A percentile compares a stretch with the other conserved stretches of the same genome.
Evolutionary conservation across 2,797 vertebrate species (phyloP).

Genomic region (Malacoraja senta): DNA sequence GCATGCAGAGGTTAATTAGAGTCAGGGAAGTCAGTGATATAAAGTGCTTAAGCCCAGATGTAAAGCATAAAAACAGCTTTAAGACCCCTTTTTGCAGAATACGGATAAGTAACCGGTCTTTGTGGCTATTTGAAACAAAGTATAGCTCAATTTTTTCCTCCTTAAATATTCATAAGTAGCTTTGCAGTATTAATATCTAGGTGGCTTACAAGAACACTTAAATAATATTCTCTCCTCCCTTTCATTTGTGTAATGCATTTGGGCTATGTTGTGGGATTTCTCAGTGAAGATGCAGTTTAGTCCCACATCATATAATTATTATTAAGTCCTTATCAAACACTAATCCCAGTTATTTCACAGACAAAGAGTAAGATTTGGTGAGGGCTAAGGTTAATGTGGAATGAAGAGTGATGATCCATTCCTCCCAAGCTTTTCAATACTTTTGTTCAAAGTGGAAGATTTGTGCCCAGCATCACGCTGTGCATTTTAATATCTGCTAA

Average conservation of each 20-base stretch:
- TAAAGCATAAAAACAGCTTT: constrained; percentile 17
- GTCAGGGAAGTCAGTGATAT: constrained; percentile 52
- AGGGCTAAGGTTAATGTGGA: constrained; percentile 44
- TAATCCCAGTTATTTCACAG: constrained; percentile 62
- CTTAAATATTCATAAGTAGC: constrained; percentile 99
- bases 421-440: not conserved
- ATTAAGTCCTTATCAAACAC: constrained; percentile 50
- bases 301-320: constrained; percentile 64
- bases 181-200: constrained; percentile 99
- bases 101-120: constrained; percentile 59
- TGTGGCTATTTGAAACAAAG: constrained; percentile 61
- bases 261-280: constrained; percentile 72
- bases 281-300: constrained; percentile 55
- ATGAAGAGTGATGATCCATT: constrained; percentile 44
- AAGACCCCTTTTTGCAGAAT: not conserved
- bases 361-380: constrained; percentile 53
- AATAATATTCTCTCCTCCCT: constrained; percentile 75
- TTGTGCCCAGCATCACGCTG: constrained; percentile 57
- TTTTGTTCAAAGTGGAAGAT: not conserved
- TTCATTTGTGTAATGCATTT: constrained; percentile 90
- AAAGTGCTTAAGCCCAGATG: constrained; percentile 47
- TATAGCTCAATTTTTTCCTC: constrained; percentile 82
- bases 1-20: constrained; percentile 67
- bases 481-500: constrained; percentile 70
- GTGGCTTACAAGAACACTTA: constrained; percentile 99